Conservation (phyloP, 2,888 invertebrate genomes). For the Thyatira batis region DNA sequence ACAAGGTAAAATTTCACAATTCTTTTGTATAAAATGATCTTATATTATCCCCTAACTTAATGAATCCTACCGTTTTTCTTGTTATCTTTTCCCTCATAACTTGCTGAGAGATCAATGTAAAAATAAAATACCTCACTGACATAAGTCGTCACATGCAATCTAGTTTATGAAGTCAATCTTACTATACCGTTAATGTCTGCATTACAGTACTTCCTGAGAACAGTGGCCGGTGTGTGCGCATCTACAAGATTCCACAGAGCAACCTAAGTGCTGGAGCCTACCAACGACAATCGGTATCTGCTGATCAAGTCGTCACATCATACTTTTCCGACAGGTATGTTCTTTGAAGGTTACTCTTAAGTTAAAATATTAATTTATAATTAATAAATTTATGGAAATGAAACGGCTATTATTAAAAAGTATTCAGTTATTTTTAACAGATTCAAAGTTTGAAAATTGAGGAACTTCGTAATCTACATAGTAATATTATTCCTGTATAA, state of each 20-base stretch:
- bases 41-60: neutral
- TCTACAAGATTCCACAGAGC: conserved; percentile 75
- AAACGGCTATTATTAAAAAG: too few species aligned
- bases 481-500: too few species aligned
- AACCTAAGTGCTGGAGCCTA: conserved; percentile 74
- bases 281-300: conserved; percentile 74
- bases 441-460: too few species aligned
- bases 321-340: conserved; percentile 69
- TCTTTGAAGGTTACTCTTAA: conserved; percentile 1
- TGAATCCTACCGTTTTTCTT: neutral
- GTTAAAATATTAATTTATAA: too few species aligned
- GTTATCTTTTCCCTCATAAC: neutral
- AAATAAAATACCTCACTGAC: neutral
- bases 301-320: conserved; percentile 72
- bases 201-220: conserved; percentile 67
- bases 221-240: conserved; percentile 73
- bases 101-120: too few species aligned
- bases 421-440: too few species aligned
- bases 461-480: neutral
- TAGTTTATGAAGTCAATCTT: neutral
- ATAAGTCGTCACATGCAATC: neutral
- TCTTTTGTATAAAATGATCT: neutral
- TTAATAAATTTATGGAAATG: too few species aligned
- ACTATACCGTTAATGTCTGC: neutral
- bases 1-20: conserved; percentile 48